Evolutionary conservation across 2,113 vertebrate genomes (phyloP).

Genomic region (Ceyx cyanopectus): DNA sequence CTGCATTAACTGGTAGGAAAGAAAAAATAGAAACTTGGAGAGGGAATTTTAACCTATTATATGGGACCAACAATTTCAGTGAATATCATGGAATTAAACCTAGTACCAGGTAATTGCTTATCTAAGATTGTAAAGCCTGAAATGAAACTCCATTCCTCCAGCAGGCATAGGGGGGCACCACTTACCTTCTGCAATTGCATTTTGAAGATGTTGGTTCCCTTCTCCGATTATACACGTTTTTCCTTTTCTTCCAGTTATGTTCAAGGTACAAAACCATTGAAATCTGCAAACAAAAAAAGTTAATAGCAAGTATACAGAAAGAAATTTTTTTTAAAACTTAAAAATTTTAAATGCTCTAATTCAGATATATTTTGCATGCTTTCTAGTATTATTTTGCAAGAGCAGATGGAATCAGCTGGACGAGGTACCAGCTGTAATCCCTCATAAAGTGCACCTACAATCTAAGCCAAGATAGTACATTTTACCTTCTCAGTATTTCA

Average conservation of each 20-base stretch:
- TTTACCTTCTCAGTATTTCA: background rate
- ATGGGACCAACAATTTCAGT: background rate
- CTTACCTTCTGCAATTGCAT: background rate
- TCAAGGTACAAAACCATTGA: background rate
- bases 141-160: background rate
- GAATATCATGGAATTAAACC: background rate
- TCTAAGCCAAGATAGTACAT: background rate
- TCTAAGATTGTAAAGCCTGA: background rate
- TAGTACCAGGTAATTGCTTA: fast-evolving
- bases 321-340: background rate
- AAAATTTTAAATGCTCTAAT: background rate
- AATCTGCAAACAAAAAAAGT: background rate
- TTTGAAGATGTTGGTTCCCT: background rate
- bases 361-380: background rate
- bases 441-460: background rate
- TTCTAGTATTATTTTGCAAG: background rate
- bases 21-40: background rate
- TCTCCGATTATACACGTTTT: fast-evolving
- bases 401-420: background rate
- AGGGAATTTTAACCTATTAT: background rate
- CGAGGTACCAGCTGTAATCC: background rate
- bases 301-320: background rate
- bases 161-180: background rate
- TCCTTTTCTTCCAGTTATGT: background rate
- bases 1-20: background rate